These are phyloP conservation scores for Neoascia interrupta DNA, from an alignment of 2,888 invertebrate genomes.

Conservation along the genomic window DNA sequence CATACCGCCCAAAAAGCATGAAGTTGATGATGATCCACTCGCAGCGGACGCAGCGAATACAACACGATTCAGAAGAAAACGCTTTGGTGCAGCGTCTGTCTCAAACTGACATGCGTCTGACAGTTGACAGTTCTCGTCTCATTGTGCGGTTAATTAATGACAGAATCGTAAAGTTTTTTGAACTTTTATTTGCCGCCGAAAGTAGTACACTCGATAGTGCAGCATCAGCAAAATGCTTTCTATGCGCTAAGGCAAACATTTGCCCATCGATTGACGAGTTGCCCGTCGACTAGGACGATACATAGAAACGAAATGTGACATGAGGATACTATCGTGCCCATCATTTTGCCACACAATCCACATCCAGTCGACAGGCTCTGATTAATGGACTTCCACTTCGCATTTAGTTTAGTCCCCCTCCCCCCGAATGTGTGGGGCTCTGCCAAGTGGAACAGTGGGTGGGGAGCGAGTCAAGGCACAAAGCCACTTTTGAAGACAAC, in stretches of 20 bases:
- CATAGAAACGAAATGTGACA: constrained; percentile 36
- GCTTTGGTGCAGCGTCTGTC: constrained; percentile 24
- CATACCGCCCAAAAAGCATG: constrained; percentile 2
- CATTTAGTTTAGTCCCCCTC: constrained; percentile 9
- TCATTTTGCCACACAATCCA: constrained; percentile 66
- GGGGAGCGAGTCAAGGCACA: constrained; percentile 33
- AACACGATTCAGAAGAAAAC: too few relatives aligned
- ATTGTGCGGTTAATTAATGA: constrained; percentile 67
- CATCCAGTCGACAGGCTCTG: constrained; percentile 67
- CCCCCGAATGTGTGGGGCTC: constrained; percentile 37
- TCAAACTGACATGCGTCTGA: constrained; percentile 61
- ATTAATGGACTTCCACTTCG: constrained; percentile 67
- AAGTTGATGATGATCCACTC: constrained; percentile 19
- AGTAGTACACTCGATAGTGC: constrained; percentile 45
- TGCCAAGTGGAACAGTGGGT: constrained; percentile 26
- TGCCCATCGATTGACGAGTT: constrained; percentile 45
- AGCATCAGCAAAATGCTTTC: constrained; percentile 59
- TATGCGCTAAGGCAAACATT: constrained; percentile 31
- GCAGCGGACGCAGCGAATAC: too few relatives aligned
- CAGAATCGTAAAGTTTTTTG: constrained; percentile 38
- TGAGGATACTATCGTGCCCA: constrained; percentile 63
- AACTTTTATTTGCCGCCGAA: constrained; percentile 17
- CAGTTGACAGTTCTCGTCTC: constrained; percentile 68
- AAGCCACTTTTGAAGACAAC: constrained; percentile 41
- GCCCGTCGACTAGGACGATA: constrained; percentile 45